These are phyloP conservation scores for Tipula helvola DNA, from an alignment of 2,888 invertebrate genomes.

Conservation along the genomic window DNA sequence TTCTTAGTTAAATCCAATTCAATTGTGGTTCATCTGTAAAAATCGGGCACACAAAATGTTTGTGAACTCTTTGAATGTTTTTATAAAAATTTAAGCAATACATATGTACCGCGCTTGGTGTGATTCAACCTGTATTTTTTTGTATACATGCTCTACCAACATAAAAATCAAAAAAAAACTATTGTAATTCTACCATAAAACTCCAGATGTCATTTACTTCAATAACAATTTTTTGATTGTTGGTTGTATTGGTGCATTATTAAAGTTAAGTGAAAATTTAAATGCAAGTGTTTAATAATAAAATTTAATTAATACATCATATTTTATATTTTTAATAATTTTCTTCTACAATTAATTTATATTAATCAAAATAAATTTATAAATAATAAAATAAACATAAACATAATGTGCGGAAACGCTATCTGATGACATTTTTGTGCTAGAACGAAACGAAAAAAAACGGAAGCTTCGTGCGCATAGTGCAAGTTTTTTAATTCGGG, in stretches of 20 bases:
- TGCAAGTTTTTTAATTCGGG: not conserved
- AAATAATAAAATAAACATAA: not conserved
- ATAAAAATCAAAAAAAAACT: not conserved
- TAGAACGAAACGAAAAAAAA: conserved; percentile 5
- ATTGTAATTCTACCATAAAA: not conserved
- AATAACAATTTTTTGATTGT: conserved; percentile 4
- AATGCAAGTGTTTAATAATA: not conserved
- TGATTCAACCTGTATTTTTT: not conserved
- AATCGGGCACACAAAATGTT: too few species aligned
- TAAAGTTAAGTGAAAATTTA: not conserved
- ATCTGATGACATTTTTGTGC: conserved; percentile 5
- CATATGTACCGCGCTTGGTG: too few species aligned
- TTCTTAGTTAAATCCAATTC: too few species aligned
- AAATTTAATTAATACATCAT: not conserved
- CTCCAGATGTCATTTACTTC: not conserved
- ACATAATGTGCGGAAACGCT: conserved; percentile 6
- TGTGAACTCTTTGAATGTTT: too few species aligned
- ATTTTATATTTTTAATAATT: not conserved
- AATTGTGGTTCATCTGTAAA: too few species aligned
- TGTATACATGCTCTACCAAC: not conserved
- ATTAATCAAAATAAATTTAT: not conserved
- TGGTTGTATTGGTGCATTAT: not conserved
- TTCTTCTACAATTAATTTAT: not conserved
- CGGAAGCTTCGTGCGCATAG: not conserved
- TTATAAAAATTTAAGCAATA: too few species aligned